Percentiles rank a stretch among this genome's conserved stretches.
These are phyloP conservation scores for Alexandromys fortis DNA, from an alignment of 2,113 vertebrate genomes.

Conservation along the genomic window DNA sequence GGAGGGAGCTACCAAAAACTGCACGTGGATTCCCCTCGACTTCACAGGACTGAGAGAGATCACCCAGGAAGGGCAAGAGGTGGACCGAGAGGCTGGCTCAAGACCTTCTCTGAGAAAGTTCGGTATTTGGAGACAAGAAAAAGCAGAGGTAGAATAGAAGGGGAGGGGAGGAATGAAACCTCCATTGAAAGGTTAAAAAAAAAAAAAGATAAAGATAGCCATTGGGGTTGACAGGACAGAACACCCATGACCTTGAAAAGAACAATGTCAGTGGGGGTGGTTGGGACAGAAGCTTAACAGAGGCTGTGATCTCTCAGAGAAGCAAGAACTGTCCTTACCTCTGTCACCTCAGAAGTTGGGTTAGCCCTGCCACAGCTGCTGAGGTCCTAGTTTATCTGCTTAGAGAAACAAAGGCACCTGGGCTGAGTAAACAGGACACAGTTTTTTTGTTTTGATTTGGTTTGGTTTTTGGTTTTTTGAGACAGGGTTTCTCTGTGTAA, in stretches of 20 bases:
- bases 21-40: not conserved
- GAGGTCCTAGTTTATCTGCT: slow-evolving; percentile 31
- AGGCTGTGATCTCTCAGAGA: slow-evolving; percentile 53
- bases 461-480: not conserved
- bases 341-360: not conserved
- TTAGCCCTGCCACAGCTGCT: not conserved
- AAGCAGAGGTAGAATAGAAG: not conserved
- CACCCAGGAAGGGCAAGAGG: not conserved
- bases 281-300: slow-evolving; percentile 17
- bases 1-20: not conserved
- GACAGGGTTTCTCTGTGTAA: not conserved
- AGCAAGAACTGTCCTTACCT: not conserved
- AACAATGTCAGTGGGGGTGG: slow-evolving; percentile 23
- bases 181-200: not conserved
- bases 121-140: not conserved
- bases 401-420: not conserved
- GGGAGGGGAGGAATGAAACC: not conserved
- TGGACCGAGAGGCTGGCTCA: not conserved
- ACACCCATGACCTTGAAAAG: slow-evolving; percentile 61
- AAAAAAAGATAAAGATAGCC: slow-evolving; percentile 30
- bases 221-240: slow-evolving; percentile 37
- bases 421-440: not conserved
- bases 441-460: not conserved
- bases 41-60: not conserved
- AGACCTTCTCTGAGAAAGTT: not conserved